Conservation (phyloP, 2,888 invertebrate species). For the Cosmia trapezina region DNA sequence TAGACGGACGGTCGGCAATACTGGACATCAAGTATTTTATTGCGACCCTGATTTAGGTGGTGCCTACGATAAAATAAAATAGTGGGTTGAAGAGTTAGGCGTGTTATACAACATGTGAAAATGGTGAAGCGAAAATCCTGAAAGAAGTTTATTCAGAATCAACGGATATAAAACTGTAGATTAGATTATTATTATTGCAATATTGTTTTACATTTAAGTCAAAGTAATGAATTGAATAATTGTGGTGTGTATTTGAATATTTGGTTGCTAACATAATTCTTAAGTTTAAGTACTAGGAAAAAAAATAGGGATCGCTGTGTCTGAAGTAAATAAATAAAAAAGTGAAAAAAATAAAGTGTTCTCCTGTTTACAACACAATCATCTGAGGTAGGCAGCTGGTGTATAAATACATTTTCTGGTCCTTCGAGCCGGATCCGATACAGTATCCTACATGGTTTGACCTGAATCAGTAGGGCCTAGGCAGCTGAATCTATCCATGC, state of each 20-base stretch:
- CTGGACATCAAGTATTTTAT: slow-evolving; percentile 56
- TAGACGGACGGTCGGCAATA: slow-evolving; percentile 29
- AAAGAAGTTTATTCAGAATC: background rate
- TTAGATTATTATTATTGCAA: background rate
- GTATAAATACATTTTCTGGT: background rate
- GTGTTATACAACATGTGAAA: slow-evolving; percentile 11
- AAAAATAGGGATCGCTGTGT: too few species aligned
- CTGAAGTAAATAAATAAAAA: too few species aligned
- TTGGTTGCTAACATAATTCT: too few species aligned
- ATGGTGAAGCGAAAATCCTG: background rate
- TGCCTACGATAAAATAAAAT: slow-evolving; percentile 57
- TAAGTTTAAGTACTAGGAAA: too few species aligned
- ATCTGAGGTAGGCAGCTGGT: background rate
- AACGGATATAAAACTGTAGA: background rate
- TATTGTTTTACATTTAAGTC: background rate
- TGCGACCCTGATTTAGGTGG: slow-evolving; percentile 40
- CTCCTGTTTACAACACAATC: background rate
- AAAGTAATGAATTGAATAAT: background rate
- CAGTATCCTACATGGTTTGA: background rate
- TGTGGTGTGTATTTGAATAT: too few species aligned
- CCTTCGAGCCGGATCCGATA: slow-evolving; percentile 22
- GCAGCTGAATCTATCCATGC: background rate
- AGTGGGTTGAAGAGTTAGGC: slow-evolving; percentile 35
- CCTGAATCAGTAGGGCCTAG: background rate
- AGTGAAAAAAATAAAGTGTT: background rate